A percentile compares a stretch with the other conserved stretches of the same genome.
phyloP scores from a whole-genome alignment of 2,888 invertebrate genomes.

The Nycteola revayana region DNA sequence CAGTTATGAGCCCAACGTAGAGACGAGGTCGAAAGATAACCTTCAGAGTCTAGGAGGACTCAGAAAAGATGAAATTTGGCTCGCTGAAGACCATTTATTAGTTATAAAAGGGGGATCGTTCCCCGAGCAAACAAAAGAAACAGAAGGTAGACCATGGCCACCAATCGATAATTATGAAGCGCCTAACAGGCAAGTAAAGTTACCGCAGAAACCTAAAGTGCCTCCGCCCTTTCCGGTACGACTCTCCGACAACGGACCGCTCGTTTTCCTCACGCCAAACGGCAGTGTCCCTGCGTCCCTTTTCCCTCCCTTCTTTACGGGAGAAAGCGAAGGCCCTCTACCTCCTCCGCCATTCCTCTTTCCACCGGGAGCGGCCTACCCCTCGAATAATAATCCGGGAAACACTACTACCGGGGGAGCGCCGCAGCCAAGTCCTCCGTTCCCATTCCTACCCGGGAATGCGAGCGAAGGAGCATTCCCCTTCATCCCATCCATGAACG shows the following conservation, averaged over 20 bases:
- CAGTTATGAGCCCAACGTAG: slow-evolving; percentile 90
- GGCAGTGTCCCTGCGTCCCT: slow-evolving; percentile 86
- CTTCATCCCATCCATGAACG: slow-evolving; percentile 80
- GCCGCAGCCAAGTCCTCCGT: slow-evolving; percentile 83
- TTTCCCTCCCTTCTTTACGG: slow-evolving; percentile 85
- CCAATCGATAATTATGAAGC: slow-evolving; percentile 93
- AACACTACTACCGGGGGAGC: slow-evolving; percentile 85
- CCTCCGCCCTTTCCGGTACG: slow-evolving; percentile 97
- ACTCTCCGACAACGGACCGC: slow-evolving; percentile 91
- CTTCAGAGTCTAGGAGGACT: slow-evolving; percentile 90
- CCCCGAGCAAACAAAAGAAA: slow-evolving; percentile 78
- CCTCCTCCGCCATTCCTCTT: slow-evolving; percentile 81
- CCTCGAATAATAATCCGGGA: slow-evolving; percentile 83
- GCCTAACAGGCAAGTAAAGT: slow-evolving; percentile 91
- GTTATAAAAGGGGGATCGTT: slow-evolving; percentile 91
- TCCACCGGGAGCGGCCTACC: slow-evolving; percentile 80
- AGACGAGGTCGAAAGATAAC: slow-evolving; percentile 89
- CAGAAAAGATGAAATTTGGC: slow-evolving; percentile 93
- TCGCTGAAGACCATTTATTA: slow-evolving; percentile 93
- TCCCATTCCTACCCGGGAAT: slow-evolving; percentile 84
- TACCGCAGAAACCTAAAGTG: slow-evolving; percentile 90
- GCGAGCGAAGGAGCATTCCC: slow-evolving; percentile 80
- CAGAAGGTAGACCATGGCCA: slow-evolving; percentile 84
- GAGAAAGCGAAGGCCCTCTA: slow-evolving; percentile 81
- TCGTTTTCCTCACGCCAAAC: slow-evolving; percentile 92